phyloP scores from a whole-genome alignment of 1,140 invertebrate genomes.

The Neuroterus valhalla region DNA sequence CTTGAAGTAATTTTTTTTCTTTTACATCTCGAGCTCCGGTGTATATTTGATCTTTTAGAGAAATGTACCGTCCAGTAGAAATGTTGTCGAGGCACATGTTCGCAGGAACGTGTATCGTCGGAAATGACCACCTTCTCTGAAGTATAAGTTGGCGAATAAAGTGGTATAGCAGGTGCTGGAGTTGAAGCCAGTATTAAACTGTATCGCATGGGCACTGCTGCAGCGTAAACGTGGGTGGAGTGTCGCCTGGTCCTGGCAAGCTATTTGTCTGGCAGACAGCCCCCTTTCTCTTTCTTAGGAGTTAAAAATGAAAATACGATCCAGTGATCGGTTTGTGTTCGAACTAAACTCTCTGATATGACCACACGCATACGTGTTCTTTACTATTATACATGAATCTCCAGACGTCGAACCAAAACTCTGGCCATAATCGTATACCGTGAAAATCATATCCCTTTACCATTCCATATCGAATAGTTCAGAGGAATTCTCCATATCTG shows the following conservation, averaged over 20 bases:
- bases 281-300: conserved; percentile 47
- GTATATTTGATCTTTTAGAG: conserved; percentile 12
- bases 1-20: no score
- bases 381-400: conserved; percentile 12
- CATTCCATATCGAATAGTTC: neutral
- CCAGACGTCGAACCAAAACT: neutral
- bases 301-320: conserved; percentile 58
- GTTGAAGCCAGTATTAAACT: conserved; percentile 58
- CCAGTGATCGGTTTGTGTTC: conserved; percentile 56
- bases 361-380: neutral
- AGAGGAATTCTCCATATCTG: conserved; percentile 7
- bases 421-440: conserved; percentile 8
- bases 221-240: conserved; percentile 57
- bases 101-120: conserved; percentile 1
- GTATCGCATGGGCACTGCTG: conserved; percentile 56
- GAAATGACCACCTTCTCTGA: conserved; percentile 10
- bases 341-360: neutral
- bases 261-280: conserved; percentile 57
- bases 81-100: conserved; percentile 17
- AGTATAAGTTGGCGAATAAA: conserved; percentile 23
- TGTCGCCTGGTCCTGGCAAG: conserved; percentile 61
- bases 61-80: conserved; percentile 8
- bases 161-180: conserved; percentile 47
- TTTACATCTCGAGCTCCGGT: neutral
- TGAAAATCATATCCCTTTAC: conserved; percentile 1